A percentile compares a stretch with the other conserved stretches of the same genome.
These are phyloP conservation scores for Falco berigora DNA, from an alignment of 2,797 vertebrate genomes.

Conservation along the genomic window DNA sequence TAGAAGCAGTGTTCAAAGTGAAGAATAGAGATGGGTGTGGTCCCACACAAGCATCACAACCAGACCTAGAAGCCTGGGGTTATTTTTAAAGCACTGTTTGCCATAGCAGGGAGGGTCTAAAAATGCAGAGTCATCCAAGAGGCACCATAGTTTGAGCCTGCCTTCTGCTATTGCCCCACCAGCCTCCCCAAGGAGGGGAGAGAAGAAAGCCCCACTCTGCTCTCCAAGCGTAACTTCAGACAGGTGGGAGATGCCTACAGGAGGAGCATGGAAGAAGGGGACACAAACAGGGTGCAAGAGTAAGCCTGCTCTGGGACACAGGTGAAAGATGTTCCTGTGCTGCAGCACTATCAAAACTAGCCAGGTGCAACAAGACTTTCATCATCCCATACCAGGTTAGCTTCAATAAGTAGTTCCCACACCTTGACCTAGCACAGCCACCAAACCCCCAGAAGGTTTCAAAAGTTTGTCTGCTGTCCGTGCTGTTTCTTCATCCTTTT, in stretches of 20 bases:
- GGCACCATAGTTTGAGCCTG: rapidly evolving
- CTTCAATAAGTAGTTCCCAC: too few relatives aligned
- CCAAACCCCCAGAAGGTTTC: too few relatives aligned
- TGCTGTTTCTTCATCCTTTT: too few relatives aligned
- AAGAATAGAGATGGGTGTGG: background rate
- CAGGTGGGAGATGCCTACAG: background rate
- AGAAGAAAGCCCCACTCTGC: rapidly evolving
- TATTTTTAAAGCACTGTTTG: background rate
- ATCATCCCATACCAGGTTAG: too few relatives aligned
- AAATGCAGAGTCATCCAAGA: background rate
- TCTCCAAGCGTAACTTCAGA: background rate
- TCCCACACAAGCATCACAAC: background rate
- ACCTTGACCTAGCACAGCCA: too few relatives aligned
- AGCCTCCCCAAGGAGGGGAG: background rate
- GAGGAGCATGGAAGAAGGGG: background rate
- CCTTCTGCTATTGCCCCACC: background rate
- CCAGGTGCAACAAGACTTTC: too few relatives aligned
- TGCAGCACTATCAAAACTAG: too few relatives aligned
- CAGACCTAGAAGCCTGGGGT: background rate
- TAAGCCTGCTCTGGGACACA: background rate
- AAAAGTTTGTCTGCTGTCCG: too few relatives aligned
- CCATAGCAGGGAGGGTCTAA: background rate
- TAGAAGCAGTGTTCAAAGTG: background rate
- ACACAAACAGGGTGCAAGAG: background rate
- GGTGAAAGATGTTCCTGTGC: background rate